Percentiles rank a stretch among this genome's conserved stretches.
Conservation (phyloP, 2,888 invertebrate species). For the Scaptomyza polygonia region DNA sequence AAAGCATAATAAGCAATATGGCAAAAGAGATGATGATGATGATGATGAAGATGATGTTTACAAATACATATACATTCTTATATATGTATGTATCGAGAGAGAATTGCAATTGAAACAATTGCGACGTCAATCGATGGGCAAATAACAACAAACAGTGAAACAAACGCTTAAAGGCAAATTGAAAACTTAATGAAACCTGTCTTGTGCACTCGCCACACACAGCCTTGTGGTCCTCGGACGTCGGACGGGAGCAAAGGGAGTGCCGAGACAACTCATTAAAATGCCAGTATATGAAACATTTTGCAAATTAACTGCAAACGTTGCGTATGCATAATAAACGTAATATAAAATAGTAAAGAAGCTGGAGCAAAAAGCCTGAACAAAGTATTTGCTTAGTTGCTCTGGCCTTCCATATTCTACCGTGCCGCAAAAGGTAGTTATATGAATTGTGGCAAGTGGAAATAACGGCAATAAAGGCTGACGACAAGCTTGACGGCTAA, state of each 20-base stretch:
- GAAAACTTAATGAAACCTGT: constrained; percentile 48
- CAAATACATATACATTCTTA: not conserved
- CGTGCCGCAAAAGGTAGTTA: constrained; percentile 3
- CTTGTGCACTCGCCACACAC: constrained; percentile 12
- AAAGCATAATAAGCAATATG: constrained; percentile 51
- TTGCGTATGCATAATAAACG: constrained; percentile 67
- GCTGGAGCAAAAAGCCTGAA: constrained; percentile 25
- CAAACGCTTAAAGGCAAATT: constrained; percentile 24
- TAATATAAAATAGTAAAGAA: constrained; percentile 4
- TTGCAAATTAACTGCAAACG: constrained; percentile 79
- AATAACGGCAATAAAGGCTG: constrained; percentile 18
- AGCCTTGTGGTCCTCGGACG: constrained; percentile 6
- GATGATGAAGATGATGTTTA: not conserved
- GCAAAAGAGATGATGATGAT: constrained; percentile 1
- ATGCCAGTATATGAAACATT: constrained; percentile 68
- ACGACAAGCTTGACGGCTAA: constrained; percentile 49
- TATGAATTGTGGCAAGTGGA: not conserved
- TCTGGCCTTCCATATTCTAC: not conserved
- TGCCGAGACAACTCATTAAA: constrained; percentile 70
- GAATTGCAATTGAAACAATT: constrained; percentile 27
- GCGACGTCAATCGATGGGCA: constrained; percentile 53
- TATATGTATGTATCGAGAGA: no score
- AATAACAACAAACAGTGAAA: constrained; percentile 30
- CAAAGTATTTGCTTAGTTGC: constrained; percentile 69
- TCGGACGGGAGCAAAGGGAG: not conserved